Evolutionary conservation across 92 coral and sea anemone species (phyloP), one percentile per base, ranked within the genome.

Genomic region (Epizoanthus stellaris): DNA sequence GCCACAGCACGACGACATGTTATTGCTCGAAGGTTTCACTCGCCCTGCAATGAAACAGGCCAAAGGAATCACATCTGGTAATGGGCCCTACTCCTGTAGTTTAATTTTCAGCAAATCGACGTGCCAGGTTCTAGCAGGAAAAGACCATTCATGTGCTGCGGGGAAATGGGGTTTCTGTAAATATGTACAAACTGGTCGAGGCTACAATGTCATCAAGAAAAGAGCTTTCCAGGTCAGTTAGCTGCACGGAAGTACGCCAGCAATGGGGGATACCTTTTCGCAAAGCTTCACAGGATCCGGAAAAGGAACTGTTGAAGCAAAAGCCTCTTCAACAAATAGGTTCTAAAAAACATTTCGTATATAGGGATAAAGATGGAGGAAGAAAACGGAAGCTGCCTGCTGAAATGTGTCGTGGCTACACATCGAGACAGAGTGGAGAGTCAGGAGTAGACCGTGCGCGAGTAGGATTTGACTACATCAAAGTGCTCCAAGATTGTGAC

Each of bases 261-360:
- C 89, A 80, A 73, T 89, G 89, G 92, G 89, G 89, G 19, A 70
- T 80, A 4, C 87, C 87, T 15, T 54, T 84, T 15, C 13, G 79
- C 34, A 85, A 80, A 85, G 81, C 92, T 25, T 75, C 86, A 63
- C 89, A 89, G 60, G 85, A 89, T 67, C 92, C 92, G 0, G 87
- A 85, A 56, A 76, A 88, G 40, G 92, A 89, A 75, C 34, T 80
- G 15, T 85, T 89, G 89, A 85, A 85, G 74, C 40, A 67, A 65
- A 80, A 80, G 17, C 92, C 85, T 42, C 54, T 85, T 1, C 90
- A 89, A 3, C 87, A 89, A n/a, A 81, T 81, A 49, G 63, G 21
- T 42, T 89, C 86, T 86, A 80, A 89, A 67, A 86, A 81, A 63
- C 92, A 83, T 40, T 67, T 83, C 36, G 66, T 84, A 3, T 15